Evolutionary conservation across 2,888 invertebrate genomes (phyloP).

Genomic region (Unio pictorum): DNA sequence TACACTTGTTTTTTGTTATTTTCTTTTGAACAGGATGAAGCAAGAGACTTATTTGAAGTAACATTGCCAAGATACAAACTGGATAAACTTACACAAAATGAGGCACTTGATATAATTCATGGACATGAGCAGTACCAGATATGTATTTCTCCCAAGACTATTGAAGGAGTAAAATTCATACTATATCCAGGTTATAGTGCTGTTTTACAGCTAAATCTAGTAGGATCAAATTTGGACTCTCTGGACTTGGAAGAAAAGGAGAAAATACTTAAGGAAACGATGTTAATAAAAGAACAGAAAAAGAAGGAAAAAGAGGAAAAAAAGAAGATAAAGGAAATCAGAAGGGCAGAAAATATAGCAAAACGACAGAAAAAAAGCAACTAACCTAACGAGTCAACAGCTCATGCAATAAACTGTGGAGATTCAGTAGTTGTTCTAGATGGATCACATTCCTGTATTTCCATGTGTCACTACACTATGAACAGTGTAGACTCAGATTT

Average conservation of each 20-base stretch:
- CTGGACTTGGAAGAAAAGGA: background rate
- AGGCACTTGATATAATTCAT: slow-evolving; percentile 11
- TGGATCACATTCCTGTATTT: too few species aligned
- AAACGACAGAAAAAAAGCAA: background rate
- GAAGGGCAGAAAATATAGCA: background rate
- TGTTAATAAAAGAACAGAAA: background rate
- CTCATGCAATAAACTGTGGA: too few species aligned
- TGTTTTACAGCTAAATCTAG: too few species aligned
- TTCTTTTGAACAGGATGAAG: slow-evolving; percentile 18
- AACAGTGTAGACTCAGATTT: too few species aligned
- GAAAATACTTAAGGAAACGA: slow-evolving; percentile 2
- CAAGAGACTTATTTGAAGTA: slow-evolving; percentile 5
- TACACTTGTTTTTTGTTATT: background rate
- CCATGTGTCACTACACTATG: too few species aligned
- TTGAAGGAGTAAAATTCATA: background rate
- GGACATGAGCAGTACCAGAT: background rate
- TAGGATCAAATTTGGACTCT: too few species aligned
- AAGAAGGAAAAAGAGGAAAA: slow-evolving; percentile 1
- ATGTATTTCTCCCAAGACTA: too few species aligned
- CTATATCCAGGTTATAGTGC: too few species aligned
- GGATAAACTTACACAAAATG: slow-evolving; percentile 14
- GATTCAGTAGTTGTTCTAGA: too few species aligned
- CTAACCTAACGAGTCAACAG: background rate
- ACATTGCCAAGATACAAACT: slow-evolving; percentile 9
- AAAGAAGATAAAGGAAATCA: slow-evolving; percentile 3